Evolutionary conservation across 2,113 vertebrate species (phyloP).

Genomic region (Stomatorhinus ivindoensis): DNA sequence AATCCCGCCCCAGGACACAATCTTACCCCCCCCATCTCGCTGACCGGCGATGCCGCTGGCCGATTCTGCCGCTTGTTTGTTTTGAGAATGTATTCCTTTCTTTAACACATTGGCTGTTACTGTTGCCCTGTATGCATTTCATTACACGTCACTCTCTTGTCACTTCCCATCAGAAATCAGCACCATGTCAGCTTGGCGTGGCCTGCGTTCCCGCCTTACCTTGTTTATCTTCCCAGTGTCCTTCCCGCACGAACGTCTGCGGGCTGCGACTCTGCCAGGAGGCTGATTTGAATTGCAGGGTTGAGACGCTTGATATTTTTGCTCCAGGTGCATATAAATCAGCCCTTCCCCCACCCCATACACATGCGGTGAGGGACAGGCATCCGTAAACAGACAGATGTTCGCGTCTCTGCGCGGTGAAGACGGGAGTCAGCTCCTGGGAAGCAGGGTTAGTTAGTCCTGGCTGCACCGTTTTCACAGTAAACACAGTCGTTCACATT

Average conservation of each 20-base stretch:
- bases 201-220: constrained; percentile 44
- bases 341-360: constrained; percentile 32
- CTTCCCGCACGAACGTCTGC: constrained; percentile 68
- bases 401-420: constrained; percentile 42
- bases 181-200: constrained; percentile 61
- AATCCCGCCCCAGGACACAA: neutral
- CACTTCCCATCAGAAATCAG: constrained; percentile 66
- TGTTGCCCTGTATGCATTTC: constrained; percentile 67
- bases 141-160: constrained; percentile 71
- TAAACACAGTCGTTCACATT: neutral
- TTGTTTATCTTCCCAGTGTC: constrained; percentile 68
- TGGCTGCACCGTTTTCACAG: neutral
- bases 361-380: constrained; percentile 49
- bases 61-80: neutral
- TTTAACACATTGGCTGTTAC: constrained; percentile 52
- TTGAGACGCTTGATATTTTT: constrained; percentile 59
- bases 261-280: constrained; percentile 55
- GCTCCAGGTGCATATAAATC: constrained; percentile 69
- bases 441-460: constrained; percentile 3
- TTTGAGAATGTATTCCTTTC: constrained; percentile 47
- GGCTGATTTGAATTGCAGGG: constrained; percentile 65
- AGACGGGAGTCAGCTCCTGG: neutral
- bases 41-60: neutral
- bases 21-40: neutral
- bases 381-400: constrained; percentile 62